Evolutionary conservation across 2,113 vertebrate genomes (phyloP), one percentile per base, ranked within the genome.

Genomic region (Phainopepla nitens): DNA sequence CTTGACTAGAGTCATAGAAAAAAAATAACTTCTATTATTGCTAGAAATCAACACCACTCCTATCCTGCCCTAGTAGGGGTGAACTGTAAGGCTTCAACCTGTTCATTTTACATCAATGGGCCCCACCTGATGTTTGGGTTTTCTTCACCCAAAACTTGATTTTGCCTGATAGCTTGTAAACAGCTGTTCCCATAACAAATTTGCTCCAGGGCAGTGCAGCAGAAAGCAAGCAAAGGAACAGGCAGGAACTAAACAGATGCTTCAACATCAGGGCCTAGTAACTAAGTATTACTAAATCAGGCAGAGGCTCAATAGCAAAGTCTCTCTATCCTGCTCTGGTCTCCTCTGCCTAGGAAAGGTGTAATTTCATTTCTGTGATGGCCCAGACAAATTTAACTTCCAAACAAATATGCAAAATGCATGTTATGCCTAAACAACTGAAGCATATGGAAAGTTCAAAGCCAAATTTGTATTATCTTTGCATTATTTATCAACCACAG

Each of bases 61-160:
- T 75, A 42, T 42, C 21, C 35, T 62, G 33, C 75, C 60, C 76
- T 80, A 50, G 51, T 16, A 70, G 25, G 4, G 44, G 29, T 68
- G 44, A 94, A 76, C 21, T 41, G 24, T 49, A 73, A 80, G 49
- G 51, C 15, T 56, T 54, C 22, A 71, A 44, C 15, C 18, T 10
- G 8, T 53, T 58, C 4, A 69, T 77, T 92, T 88, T 42, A 54
- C 0, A 0, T 56, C 11, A 81, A 57, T 41, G n/a, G 56, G 75
- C 85, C 94, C 91, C 97, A 97, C 94, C 95, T 17, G 97, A 79
- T 73, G 13, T 86, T 86, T 82, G 90, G 5, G 88, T 95, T 97
- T 97, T 97, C 95, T 91, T 98, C 92, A 97, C 89, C 73, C 49
- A 56, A 47, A 97, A 91, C 75, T 89, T 96, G 92, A 95, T 94